Conservation (phyloP, 2,888 invertebrate genomes). For the Pseudococcus jackbeardsleyi region DNA sequence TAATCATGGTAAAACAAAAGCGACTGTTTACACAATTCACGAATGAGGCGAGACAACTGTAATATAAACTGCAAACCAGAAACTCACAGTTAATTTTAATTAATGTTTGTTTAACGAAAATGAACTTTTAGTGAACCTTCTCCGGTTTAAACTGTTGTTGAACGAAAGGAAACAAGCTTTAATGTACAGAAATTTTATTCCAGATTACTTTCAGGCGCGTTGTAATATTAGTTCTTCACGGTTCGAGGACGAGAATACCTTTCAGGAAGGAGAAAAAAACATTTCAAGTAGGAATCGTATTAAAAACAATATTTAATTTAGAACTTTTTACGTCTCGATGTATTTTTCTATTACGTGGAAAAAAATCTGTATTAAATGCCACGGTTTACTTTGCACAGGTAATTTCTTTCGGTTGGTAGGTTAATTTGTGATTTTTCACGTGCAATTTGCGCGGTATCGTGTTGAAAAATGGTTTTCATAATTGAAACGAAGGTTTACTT, state of each 20-base stretch:
- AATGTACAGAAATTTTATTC: conserved; percentile 57
- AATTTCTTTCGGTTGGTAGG: background rate
- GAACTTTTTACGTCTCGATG: conserved; percentile 1
- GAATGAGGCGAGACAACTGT: conserved; percentile 52
- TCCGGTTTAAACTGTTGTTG: conserved; percentile 35
- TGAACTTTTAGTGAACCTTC: conserved; percentile 59
- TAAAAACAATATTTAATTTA: conserved; percentile 53
- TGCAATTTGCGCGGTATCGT: background rate
- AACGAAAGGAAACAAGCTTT: conserved; percentile 30
- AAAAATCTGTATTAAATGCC: background rate
- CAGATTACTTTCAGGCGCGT: conserved; percentile 39
- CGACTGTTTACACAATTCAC: conserved; percentile 50
- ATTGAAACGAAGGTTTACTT: background rate
- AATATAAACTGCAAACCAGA: conserved; percentile 49
- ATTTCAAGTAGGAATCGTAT: conserved; percentile 21
- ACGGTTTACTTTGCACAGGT: background rate
- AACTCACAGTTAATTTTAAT: conserved; percentile 61
- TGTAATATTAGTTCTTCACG: conserved; percentile 42
- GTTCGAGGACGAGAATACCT: conserved; percentile 16
- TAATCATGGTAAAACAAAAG: conserved; percentile 52
- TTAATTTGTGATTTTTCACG: background rate
- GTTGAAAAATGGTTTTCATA: conserved; percentile 20
- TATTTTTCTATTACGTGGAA: background rate
- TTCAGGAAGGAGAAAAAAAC: background rate
- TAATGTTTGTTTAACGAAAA: conserved; percentile 62